Base-by-base conservation (phyloP, 2,113 vertebrate species). In the Monopterus albus region DNA sequence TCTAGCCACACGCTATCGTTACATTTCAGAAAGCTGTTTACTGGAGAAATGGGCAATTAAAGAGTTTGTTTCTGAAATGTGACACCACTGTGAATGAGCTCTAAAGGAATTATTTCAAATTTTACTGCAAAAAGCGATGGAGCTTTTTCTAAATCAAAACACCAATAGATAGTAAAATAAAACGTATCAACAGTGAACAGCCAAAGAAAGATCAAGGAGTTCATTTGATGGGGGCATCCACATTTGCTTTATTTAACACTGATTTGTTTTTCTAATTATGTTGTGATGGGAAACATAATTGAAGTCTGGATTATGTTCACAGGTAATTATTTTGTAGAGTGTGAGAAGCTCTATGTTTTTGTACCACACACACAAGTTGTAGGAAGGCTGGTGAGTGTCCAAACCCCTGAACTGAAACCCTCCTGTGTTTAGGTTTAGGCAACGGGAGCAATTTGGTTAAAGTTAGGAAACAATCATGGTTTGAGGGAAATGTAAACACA, bases 11-110 rank as follows among this genome's bases (percentile, higher is more conserved):
- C 47, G 72, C 57, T 42, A 31, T 15, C 7, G 2, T 1, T 55
- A 47, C 62, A 40, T 36, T 70, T 20, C 33, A 65, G 33, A 38
- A 10, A 58, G 61, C 53, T 51, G 71, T 67, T 56, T 43, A 40
- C 26, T 21, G 45, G 8, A 52, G 25, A 38, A 29, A 56, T 0
- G 17, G 56, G 20, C 63, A 13, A 28, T 55, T 61, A 21, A 39
- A 51, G 42, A 39, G 59, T 40, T 17, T 6, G 39, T 17, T 40
- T 55, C 21, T 50, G 63, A 67, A 50, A 70, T 21, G 29, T 14
- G 38, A 63, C 51, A 3, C 36, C 5, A 1, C 40, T 23, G 38
- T 35, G 26, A 35, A 55, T 2, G 14, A 60, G 26, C 47, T 42
- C 4, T 9, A 3, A n/a, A 15, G 8, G 23, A 51, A 51, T 35